Percentiles rank a stretch among this genome's conserved stretches.
These are phyloP conservation scores for Aix galericulata DNA, from an alignment of 2,113 vertebrate species.

Conservation along the genomic window DNA sequence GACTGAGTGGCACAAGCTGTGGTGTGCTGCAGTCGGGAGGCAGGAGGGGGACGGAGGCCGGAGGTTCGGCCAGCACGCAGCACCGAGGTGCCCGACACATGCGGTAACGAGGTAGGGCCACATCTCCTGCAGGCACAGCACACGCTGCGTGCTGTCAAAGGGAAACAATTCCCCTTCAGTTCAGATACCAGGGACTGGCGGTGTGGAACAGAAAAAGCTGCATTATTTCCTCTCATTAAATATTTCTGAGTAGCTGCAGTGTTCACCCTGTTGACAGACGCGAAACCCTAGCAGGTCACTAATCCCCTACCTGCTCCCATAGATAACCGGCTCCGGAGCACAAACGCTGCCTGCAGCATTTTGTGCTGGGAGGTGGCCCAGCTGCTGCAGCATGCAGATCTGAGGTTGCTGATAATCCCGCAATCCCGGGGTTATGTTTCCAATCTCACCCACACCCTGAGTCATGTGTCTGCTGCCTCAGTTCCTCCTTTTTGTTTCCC, in stretches of 20 bases:
- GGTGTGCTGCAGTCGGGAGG: not conserved
- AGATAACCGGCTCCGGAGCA: slow-evolving; percentile 3
- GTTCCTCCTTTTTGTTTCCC: slow-evolving; percentile 54
- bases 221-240: not conserved
- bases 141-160: not conserved
- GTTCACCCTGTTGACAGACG: not conserved
- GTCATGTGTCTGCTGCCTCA: slow-evolving; percentile 48
- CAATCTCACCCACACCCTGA: not conserved
- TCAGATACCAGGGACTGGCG: not conserved
- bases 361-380: slow-evolving; percentile 38
- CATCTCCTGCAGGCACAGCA: not conserved
- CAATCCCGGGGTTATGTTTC: not conserved
- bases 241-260: not conserved
- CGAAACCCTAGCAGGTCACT: slow-evolving; percentile 26
- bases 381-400: slow-evolving; percentile 15
- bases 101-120: not conserved
- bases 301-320: slow-evolving; percentile 46
- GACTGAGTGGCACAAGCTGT: not conserved
- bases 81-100: not conserved
- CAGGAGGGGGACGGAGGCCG: no score
- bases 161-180: not conserved
- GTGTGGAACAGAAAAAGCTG: not conserved
- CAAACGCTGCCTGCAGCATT: not conserved
- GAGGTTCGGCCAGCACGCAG: no score
- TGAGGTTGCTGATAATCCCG: slow-evolving; percentile 9